A percentile compares a stretch with the other conserved stretches of the same genome.
phyloP scores from a whole-genome alignment of 2,113 vertebrate species.

The Amphiprion percula region DNA sequence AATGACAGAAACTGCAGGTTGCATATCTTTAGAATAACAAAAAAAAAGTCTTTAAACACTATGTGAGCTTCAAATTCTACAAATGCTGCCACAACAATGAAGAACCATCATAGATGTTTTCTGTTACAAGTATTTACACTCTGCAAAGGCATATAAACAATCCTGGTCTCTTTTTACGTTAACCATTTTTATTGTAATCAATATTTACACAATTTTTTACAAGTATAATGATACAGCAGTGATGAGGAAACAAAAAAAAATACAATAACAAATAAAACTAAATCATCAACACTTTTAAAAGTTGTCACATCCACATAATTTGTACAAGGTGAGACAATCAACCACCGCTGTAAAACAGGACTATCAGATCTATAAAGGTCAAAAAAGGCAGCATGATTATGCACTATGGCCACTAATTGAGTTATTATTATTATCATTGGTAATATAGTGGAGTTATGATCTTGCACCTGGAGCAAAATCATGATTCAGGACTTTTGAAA shows the following conservation, averaged over 20 bases:
- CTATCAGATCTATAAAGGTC: background rate
- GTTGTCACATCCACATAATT: background rate
- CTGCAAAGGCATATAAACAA: background rate
- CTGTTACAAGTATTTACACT: background rate
- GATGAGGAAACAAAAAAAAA: constrained; percentile 14
- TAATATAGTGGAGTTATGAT: background rate
- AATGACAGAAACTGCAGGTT: background rate
- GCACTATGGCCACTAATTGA: background rate
- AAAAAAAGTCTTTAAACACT: background rate
- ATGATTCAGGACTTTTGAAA: background rate
- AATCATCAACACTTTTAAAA: background rate
- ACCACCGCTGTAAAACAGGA: background rate
- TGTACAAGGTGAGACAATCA: background rate
- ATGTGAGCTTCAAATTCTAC: too few relatives aligned
- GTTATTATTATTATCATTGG: background rate
- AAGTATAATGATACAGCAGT: constrained; percentile 7
- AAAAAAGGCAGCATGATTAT: background rate
- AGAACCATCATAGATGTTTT: too few relatives aligned
- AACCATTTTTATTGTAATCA: constrained; percentile 29
- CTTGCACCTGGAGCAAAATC: background rate
- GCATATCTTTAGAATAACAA: background rate
- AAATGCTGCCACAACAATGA: too few relatives aligned
- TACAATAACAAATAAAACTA: background rate
- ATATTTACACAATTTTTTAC: constrained; percentile 23
- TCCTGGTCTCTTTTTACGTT: background rate